A percentile compares a stretch with the other conserved stretches of the same genome.
phyloP scores from a whole-genome alignment of 2,797 vertebrate species.

The Notoglanidium macrostoma region DNA sequence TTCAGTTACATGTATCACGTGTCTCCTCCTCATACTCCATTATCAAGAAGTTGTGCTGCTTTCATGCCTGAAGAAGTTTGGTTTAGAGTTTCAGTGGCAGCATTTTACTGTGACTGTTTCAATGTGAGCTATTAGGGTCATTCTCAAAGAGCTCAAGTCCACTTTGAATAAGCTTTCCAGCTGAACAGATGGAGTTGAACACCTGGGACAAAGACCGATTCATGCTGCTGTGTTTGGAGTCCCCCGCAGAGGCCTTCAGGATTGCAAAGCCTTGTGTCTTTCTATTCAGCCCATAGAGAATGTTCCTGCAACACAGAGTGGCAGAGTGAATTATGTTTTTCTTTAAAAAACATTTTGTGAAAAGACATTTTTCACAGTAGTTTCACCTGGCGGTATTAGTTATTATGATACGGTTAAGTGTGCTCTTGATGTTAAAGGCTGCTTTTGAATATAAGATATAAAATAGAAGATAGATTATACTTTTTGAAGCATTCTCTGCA shows the following conservation, averaged over 20 bases:
- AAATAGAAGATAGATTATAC: neutral
- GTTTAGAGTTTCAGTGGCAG: neutral
- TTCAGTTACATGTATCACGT: neutral
- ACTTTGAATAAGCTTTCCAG: constrained; percentile 84
- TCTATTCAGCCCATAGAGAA: constrained; percentile 85
- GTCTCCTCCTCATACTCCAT: neutral
- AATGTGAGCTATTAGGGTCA: constrained; percentile 72
- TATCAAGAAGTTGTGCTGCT: neutral
- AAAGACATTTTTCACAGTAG: neutral
- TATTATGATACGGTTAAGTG: neutral
- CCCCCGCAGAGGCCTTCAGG: constrained; percentile 77
- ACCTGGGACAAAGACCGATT: constrained; percentile 81
- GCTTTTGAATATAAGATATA: neutral
- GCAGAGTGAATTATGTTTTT: neutral
- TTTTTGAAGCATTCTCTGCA: neutral
- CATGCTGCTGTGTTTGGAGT: constrained; percentile 50
- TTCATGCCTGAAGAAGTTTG: constrained; percentile 5
- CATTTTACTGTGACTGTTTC: constrained; percentile 56
- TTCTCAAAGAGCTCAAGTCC: constrained; percentile 89
- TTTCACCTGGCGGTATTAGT: neutral
- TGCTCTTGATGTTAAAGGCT: neutral
- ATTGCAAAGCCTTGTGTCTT: constrained; percentile 81
- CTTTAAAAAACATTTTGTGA: neutral
- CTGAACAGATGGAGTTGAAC: constrained; percentile 82
- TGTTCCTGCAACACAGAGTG: constrained; percentile 78